Evolutionary conservation across 2,888 invertebrate genomes (phyloP).

Genomic region (Pilophorus perplexus): DNA sequence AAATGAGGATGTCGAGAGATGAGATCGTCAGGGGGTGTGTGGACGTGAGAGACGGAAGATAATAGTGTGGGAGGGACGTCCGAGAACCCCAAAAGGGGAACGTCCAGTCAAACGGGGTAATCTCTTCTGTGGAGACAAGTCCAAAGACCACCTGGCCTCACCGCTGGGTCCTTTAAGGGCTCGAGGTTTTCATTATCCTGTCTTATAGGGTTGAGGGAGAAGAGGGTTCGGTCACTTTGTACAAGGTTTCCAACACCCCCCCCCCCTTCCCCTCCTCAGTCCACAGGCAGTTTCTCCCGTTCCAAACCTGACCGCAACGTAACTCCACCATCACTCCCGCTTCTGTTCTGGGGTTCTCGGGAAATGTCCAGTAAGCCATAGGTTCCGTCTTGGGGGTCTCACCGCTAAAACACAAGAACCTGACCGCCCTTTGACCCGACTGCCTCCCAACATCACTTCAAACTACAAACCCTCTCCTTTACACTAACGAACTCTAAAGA

Average conservation of each 20-base stretch:
- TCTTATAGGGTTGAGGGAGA: background rate
- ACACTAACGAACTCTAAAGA: background rate
- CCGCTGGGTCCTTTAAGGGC: background rate
- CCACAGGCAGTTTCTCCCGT: background rate
- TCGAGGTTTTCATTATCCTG: slow-evolving; percentile 30
- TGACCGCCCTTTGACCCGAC: background rate
- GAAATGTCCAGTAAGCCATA: background rate
- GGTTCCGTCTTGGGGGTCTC: background rate
- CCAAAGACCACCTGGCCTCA: no score
- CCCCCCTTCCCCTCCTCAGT: background rate
- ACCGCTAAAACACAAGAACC: background rate
- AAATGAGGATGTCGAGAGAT: slow-evolving; percentile 11
- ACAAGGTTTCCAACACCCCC: background rate
- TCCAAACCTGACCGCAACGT: background rate
- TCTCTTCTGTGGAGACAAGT: slow-evolving; percentile 12
- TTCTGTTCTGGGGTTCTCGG: background rate
- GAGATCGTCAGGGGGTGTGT: slow-evolving; percentile 13
- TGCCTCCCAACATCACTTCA: background rate
- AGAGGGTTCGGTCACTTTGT: slow-evolving; percentile 19
- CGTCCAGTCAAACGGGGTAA: slow-evolving; percentile 27
- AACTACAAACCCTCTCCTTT: background rate
- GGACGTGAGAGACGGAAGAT: background rate
- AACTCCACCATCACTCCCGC: background rate
- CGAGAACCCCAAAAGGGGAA: background rate
- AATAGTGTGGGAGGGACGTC: background rate